phyloP scores from a whole-genome alignment of 2,113 vertebrate species.

The Cricetomys ansorgei region DNA sequence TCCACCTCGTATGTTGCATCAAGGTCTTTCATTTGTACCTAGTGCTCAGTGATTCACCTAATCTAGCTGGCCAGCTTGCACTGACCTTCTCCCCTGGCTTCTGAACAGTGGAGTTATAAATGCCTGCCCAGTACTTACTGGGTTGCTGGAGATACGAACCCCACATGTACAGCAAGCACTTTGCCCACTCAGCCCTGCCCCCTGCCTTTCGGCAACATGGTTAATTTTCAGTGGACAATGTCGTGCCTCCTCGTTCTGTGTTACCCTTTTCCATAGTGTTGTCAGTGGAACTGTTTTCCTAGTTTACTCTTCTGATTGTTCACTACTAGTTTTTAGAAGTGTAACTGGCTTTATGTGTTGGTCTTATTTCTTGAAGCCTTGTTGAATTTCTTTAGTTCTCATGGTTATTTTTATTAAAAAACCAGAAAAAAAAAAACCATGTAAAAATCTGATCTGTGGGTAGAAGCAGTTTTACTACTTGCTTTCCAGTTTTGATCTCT shows the following conservation, averaged over 20 bases:
- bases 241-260: neutral
- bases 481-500: neutral
- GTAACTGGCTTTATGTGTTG: neutral
- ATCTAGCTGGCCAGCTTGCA: neutral
- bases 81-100: neutral
- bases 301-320: neutral
- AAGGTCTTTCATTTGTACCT: neutral
- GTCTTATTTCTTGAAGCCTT: neutral
- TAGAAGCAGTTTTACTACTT: neutral
- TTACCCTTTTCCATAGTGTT: neutral
- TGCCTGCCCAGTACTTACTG: neutral
- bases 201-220: neutral
- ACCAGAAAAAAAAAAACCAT: neutral
- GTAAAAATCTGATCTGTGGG: neutral
- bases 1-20: neutral
- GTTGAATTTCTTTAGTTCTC: conserved; percentile 4
- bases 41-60: neutral
- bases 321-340: neutral
- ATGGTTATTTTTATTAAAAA: neutral
- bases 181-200: neutral
- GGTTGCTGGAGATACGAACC: neutral
- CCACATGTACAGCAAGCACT: neutral
- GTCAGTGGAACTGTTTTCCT: neutral
- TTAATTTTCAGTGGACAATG: neutral
- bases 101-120: neutral